Evolutionary conservation across 1,140 invertebrate genomes (phyloP).

Genomic region (Olivierus martensii): DNA sequence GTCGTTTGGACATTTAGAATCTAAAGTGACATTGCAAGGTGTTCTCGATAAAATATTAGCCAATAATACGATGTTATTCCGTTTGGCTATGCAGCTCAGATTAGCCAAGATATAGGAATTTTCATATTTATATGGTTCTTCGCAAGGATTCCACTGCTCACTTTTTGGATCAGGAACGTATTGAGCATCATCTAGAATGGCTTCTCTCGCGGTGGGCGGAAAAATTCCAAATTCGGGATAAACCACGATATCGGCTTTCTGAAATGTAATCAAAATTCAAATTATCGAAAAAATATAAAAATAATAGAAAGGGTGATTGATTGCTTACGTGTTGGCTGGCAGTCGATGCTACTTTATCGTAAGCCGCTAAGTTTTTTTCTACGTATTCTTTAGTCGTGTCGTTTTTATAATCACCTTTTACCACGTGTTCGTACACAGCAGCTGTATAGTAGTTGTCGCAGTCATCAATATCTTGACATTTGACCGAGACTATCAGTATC

Average conservation of each 20-base stretch:
- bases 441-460: too few species aligned
- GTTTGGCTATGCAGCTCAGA: slow-evolving; percentile 41
- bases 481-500: too few species aligned
- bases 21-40: slow-evolving; percentile 31
- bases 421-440: too few species aligned
- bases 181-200: not conserved
- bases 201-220: not conserved
- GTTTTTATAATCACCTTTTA: too few species aligned
- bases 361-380: too few species aligned
- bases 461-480: too few species aligned
- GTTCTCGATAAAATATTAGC: slow-evolving; percentile 37
- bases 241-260: slow-evolving; percentile 60
- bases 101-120: slow-evolving; percentile 19
- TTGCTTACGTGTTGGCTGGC: too few species aligned
- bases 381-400: too few species aligned
- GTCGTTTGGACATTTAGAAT: not conserved
- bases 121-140: not conserved
- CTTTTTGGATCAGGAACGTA: slow-evolving; percentile 2
- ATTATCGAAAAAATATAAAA: too few species aligned
- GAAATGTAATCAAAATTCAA: not conserved
- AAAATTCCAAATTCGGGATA: slow-evolving; percentile 49
- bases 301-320: too few species aligned
- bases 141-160: slow-evolving; percentile 1
- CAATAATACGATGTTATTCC: slow-evolving; percentile 33
- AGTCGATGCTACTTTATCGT: too few species aligned